Conservation (phyloP, 2,113 vertebrate genomes). For the Austrofundulus limnaeus region DNA sequence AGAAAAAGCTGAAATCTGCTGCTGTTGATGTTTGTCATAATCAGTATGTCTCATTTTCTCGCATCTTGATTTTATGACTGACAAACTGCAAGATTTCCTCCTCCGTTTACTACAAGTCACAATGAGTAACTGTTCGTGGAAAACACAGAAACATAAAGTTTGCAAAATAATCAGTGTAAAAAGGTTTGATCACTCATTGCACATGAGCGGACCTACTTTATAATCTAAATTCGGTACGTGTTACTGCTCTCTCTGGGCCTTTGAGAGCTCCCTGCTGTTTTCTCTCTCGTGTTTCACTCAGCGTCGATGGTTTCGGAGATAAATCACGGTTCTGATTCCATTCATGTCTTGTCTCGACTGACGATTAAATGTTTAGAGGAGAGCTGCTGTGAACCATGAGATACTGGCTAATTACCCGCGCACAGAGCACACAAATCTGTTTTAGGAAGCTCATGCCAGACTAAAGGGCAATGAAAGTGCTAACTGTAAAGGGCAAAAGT, state of each 20-base stretch:
- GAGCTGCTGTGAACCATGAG: conserved; percentile 11
- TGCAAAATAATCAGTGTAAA: conserved; percentile 16
- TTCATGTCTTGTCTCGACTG: conserved; percentile 31
- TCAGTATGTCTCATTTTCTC: conserved; percentile 33
- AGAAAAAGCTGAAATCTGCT: conserved; percentile 13
- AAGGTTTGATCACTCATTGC: no score
- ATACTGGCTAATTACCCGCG: conserved; percentile 20
- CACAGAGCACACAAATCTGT: conserved; percentile 3
- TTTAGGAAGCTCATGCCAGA: conserved; percentile 10
- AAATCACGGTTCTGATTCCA: conserved; percentile 35
- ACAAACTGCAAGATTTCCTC: not conserved
- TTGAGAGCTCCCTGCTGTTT: conserved; percentile 48
- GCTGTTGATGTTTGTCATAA: conserved; percentile 33
- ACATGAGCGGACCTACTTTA: conserved; percentile 60
- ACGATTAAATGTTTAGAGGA: conserved; percentile 24
- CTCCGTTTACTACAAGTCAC: not conserved
- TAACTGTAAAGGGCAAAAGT: conserved; percentile 49
- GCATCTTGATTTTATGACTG: conserved; percentile 24
- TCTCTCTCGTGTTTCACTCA: conserved; percentile 39
- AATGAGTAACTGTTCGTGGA: not conserved
- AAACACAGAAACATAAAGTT: not conserved
- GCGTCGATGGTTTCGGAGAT: conserved; percentile 42
- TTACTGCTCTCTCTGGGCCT: conserved; percentile 48
- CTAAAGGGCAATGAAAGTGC: conserved; percentile 16
- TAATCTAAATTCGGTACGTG: conserved; percentile 60